Conservation (phyloP, 2,888 invertebrate genomes). For the Drosophila fulvimacula region DNA sequence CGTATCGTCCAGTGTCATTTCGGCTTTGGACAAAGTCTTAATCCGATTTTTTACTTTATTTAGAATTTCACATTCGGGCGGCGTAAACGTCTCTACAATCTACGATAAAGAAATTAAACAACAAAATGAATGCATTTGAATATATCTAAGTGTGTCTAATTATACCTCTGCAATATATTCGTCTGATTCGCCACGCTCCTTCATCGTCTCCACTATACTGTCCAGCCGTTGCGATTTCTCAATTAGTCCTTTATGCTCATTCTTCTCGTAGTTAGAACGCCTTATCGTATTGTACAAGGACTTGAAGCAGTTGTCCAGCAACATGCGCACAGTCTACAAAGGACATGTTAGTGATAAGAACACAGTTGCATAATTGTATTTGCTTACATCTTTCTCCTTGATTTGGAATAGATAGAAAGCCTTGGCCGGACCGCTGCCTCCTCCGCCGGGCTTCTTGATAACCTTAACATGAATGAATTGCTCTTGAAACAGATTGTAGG, state of each 20-base stretch:
- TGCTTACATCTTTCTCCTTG: conserved; percentile 87
- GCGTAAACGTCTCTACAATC: conserved; percentile 92
- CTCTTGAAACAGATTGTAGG: conserved; percentile 93
- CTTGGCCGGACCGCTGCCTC: conserved; percentile 91
- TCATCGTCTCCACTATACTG: conserved; percentile 91
- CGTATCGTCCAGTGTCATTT: conserved; percentile 92
- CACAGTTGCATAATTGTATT: rapidly evolving
- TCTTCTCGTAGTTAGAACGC: conserved; percentile 88
- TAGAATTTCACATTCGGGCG: conserved; percentile 91
- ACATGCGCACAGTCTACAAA: conserved; percentile 88
- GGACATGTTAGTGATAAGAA: conserved; percentile 28
- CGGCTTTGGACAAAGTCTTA: conserved; percentile 91
- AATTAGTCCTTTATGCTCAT: conserved; percentile 91
- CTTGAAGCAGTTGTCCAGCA: conserved; percentile 90
- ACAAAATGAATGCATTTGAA: neutral
- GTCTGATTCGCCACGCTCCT: conserved; percentile 90
- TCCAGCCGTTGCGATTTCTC: conserved; percentile 95
- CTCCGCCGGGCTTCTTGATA: conserved; percentile 89
- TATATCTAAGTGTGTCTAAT: too few species aligned
- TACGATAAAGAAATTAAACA: conserved; percentile 25
- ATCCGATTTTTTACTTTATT: conserved; percentile 90
- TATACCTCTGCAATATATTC: conserved; percentile 92
- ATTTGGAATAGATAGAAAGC: conserved; percentile 92
- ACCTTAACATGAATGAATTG: conserved; percentile 87
- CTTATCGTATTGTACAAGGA: conserved; percentile 89